Evolutionary conservation across 2,797 vertebrate species (phyloP).

Genomic region (Danio aesculapii): DNA sequence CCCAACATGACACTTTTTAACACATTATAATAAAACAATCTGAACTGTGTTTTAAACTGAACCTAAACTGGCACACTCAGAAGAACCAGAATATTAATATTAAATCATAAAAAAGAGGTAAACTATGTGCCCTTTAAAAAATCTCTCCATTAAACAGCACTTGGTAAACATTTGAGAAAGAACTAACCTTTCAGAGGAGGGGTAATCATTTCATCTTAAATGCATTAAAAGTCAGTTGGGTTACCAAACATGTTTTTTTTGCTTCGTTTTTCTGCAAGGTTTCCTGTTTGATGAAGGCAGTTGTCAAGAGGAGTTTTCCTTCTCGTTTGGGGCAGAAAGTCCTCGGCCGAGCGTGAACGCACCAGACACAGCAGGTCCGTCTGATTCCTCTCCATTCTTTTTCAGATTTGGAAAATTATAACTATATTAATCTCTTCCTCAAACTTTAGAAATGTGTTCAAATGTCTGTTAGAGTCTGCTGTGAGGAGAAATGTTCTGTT

Average conservation of each 20-base stretch:
- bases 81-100: no score
- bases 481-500: background rate
- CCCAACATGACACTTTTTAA: no score
- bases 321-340: slow-evolving; percentile 71
- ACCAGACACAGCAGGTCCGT: slow-evolving; percentile 52
- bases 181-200: no score
- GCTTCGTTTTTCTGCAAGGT: slow-evolving; percentile 59
- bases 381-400: slow-evolving; percentile 75
- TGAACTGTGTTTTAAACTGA: no score
- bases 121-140: no score
- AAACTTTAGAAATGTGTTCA: background rate
- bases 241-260: background rate
- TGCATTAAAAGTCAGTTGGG: no score
- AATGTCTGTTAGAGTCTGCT: background rate
- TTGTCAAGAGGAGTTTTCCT: slow-evolving; percentile 72
- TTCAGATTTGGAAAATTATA: slow-evolving; percentile 74
- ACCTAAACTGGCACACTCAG: no score
- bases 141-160: no score
- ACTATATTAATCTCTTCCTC: background rate
- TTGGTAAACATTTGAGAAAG: no score
- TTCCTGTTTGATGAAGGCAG: slow-evolving; percentile 76
- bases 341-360: slow-evolving; percentile 50
- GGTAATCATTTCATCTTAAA: no score
- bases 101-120: no score
- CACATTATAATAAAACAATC: no score